Evolutionary conservation across 2,888 invertebrate species (phyloP).

Genomic region (Girardia tigrina): DNA sequence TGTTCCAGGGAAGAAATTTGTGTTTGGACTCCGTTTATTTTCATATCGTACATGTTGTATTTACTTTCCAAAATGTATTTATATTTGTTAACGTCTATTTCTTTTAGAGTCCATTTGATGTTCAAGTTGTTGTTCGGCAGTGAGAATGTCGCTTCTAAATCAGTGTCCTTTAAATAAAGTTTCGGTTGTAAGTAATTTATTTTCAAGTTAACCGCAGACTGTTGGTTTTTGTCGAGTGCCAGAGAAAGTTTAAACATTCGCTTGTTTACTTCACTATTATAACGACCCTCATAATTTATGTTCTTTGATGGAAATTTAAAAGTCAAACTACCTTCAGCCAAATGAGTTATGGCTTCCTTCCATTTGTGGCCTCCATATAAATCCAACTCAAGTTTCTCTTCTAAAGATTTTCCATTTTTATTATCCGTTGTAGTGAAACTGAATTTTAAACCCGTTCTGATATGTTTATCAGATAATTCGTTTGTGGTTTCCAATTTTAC

Average conservation of each 20-base stretch:
- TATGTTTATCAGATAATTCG: conserved; percentile 26
- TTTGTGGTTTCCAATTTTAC: neutral
- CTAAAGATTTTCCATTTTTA: neutral
- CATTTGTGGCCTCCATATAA: neutral
- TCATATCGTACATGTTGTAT: conserved; percentile 5
- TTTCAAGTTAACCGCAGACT: neutral
- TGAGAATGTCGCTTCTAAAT: neutral
- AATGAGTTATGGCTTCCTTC: neutral
- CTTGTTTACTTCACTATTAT: neutral
- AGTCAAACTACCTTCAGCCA: neutral
- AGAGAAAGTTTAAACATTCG: neutral
- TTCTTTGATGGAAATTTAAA: neutral
- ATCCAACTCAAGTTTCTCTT: neutral
- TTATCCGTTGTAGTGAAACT: neutral
- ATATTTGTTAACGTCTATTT: neutral
- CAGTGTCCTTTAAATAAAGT: neutral
- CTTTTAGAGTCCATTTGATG: neutral
- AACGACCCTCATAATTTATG: neutral
- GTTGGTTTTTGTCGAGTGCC: neutral
- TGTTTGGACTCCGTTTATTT: neutral
- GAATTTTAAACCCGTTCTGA: neutral
- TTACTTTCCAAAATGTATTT: neutral
- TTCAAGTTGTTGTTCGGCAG: neutral
- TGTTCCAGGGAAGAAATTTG: neutral
- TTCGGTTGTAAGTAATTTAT: neutral